phyloP scores from a whole-genome alignment of 2,797 vertebrate genomes.

The Alauda arvensis region DNA sequence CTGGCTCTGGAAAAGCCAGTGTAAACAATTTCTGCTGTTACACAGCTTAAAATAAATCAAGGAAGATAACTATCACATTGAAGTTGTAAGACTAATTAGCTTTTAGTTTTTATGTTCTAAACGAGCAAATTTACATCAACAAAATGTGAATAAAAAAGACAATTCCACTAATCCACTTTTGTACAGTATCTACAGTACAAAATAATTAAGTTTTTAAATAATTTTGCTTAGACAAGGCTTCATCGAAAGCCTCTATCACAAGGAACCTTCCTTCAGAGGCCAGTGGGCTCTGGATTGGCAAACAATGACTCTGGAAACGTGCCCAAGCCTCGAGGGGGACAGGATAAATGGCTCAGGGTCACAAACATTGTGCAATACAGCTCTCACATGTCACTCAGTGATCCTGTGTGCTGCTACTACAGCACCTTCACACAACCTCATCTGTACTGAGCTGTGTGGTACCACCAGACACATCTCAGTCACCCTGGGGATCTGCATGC shows the following conservation, averaged over 20 bases:
- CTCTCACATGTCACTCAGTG: accelerated
- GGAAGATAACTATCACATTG: background rate
- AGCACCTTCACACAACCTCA: background rate
- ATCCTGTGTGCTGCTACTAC: accelerated
- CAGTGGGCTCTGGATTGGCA: background rate
- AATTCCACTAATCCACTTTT: background rate
- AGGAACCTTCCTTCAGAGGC: background rate
- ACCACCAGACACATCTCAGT: background rate
- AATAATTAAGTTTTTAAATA: background rate
- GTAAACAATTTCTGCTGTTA: background rate
- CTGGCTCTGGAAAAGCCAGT: background rate
- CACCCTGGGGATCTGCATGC: background rate
- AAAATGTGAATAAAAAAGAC: background rate
- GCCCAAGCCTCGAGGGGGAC: background rate
- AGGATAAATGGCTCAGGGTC: background rate
- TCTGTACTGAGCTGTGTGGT: background rate
- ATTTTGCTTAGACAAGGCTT: background rate
- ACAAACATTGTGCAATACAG: background rate
- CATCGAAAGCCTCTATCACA: background rate
- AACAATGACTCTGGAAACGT: accelerated
- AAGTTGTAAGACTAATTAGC: background rate
- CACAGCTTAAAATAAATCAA: background rate
- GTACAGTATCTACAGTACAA: background rate
- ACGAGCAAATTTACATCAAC: background rate
- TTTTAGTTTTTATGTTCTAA: background rate